Conservation (phyloP, 1,140 invertebrate genomes). For the Heliconius melpomene region DNA sequence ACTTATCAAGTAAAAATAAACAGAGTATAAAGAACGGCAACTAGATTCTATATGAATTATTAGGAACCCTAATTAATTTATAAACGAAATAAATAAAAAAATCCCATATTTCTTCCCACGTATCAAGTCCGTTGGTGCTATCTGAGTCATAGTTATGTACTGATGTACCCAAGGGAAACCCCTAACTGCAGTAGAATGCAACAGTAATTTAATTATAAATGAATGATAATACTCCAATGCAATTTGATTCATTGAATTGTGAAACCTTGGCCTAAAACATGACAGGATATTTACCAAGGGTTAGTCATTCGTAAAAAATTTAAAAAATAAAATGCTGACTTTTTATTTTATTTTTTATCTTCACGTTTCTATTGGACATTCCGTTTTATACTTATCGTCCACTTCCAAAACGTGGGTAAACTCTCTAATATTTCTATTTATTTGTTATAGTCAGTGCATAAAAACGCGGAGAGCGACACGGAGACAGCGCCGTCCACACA, state of each 20-base stretch:
- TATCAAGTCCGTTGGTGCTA: background rate
- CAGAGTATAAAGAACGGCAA: too few relatives aligned
- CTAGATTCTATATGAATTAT: too few relatives aligned
- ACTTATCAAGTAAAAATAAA: too few relatives aligned
- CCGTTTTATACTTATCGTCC: background rate
- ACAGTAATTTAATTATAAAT: background rate
- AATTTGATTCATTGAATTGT: constrained; percentile 2
- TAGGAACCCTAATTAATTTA: too few relatives aligned
- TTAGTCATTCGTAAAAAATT: too few relatives aligned
- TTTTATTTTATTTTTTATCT: too few relatives aligned
- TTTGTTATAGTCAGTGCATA: constrained; percentile 29
- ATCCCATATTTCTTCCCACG: background rate
- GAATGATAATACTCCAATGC: background rate
- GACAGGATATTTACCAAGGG: too few relatives aligned
- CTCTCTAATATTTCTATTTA: background rate
- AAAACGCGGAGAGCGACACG: constrained; percentile 28
- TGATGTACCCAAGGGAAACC: background rate
- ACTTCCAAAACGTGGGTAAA: background rate
- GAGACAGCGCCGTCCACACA: constrained; percentile 44
- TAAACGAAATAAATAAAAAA: background rate
- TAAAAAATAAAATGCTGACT: too few relatives aligned
- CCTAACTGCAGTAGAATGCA: background rate
- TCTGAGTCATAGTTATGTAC: background rate
- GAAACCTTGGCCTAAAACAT: constrained; percentile 3
- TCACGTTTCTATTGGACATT: background rate